These are phyloP conservation scores for Falco rusticolus DNA, from an alignment of 2,797 vertebrate species.

Conservation along the genomic window DNA sequence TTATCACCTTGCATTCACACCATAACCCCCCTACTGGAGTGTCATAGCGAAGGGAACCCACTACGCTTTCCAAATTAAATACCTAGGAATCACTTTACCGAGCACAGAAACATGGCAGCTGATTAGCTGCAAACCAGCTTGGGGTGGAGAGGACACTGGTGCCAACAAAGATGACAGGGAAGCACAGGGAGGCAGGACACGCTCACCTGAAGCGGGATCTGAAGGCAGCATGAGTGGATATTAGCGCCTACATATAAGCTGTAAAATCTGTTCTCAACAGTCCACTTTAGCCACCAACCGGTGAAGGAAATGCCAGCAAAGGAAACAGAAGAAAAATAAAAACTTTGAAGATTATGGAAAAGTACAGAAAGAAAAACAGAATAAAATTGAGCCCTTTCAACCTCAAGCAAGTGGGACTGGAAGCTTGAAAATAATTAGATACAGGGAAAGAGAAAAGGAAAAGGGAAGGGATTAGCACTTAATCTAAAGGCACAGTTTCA, in stretches of 20 bases:
- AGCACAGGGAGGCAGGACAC: neutral
- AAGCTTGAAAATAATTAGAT: neutral
- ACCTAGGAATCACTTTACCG: neutral
- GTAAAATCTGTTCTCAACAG: neutral
- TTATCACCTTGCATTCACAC: neutral
- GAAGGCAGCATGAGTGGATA: neutral
- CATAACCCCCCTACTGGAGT: neutral
- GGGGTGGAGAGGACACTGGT: neutral
- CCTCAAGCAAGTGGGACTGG: neutral
- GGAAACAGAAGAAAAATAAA: neutral
- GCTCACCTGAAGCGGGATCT: neutral
- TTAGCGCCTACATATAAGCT: neutral
- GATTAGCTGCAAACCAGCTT: neutral
- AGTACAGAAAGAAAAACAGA: neutral
- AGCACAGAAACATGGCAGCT: neutral
- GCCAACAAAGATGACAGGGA: neutral
- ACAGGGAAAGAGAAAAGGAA: neutral
- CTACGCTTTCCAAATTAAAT: neutral
- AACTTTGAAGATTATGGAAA: slow-evolving; percentile 5
- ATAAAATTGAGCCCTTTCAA: neutral
- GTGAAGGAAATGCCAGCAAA: neutral
- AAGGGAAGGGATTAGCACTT: neutral
- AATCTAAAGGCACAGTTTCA: neutral
- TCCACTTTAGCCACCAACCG: neutral
- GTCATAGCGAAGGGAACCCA: neutral